These are phyloP conservation scores for Pseudorectes ferrugineus DNA, from an alignment of 2,113 vertebrate genomes.

Conservation along the genomic window DNA sequence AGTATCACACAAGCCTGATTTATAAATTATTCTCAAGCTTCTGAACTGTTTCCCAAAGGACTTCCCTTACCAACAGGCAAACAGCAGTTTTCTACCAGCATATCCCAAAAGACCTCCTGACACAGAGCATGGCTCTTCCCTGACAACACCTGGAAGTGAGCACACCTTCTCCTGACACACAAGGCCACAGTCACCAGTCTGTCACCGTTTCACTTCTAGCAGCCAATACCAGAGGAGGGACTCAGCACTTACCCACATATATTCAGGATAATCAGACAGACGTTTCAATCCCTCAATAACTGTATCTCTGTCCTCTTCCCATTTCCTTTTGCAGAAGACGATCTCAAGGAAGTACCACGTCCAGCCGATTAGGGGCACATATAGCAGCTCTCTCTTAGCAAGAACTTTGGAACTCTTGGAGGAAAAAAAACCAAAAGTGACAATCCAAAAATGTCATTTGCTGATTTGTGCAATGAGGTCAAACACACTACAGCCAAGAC, in stretches of 20 bases:
- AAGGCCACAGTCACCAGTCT: neutral
- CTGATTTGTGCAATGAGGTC: neutral
- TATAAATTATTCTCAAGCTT: neutral
- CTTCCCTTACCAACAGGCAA: neutral
- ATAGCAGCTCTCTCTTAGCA: constrained; percentile 93
- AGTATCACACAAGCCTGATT: neutral
- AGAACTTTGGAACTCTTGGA: constrained; percentile 94
- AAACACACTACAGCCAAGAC: neutral
- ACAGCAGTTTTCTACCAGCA: neutral
- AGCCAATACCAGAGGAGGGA: neutral
- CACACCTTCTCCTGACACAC: neutral
- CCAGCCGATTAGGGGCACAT: constrained; percentile 96
- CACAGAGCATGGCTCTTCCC: neutral
- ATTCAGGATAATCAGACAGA: constrained; percentile 90
- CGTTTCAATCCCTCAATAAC: constrained; percentile 82
- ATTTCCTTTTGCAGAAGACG: constrained; percentile 96
- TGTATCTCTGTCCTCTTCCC: constrained; percentile 92
- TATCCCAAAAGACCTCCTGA: neutral
- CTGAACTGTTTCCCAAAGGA: neutral
- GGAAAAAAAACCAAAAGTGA: neutral
- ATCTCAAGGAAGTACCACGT: constrained; percentile 99
- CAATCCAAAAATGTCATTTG: neutral
- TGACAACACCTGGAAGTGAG: neutral
- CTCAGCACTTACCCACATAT: constrained; percentile 90
- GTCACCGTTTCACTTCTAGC: neutral